Base-by-base conservation (phyloP, 30 jellyfish, hydroid and myxozoan genomes). In the Hydractinia symbiolongicarpus region DNA sequence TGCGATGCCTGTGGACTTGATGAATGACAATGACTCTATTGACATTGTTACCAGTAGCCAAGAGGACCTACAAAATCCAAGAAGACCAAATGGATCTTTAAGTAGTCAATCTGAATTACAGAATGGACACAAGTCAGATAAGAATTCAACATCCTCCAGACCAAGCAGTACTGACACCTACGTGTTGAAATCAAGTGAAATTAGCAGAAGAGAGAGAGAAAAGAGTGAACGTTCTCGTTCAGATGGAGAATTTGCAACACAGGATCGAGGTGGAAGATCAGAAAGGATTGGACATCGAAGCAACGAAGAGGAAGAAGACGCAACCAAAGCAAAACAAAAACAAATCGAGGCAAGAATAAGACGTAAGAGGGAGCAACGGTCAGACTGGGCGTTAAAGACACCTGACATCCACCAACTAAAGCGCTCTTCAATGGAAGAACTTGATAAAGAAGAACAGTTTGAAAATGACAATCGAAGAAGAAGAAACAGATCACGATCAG, bases 371-470 rank as follows among this genome's bases (percentile, higher is more conserved):
- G 87, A 79, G 53, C 55, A 58, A 21, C 30, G 44, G 52, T 21
- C 84, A 15, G 73, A 52, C 13, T 60, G 82, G 84, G 20, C 67
- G 1, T 13, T 57, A n/a, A 20, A 67, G 1, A 61, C 78, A 5
- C 84, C 71, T 62, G 62, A 54, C 9, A 66, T 58, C 15, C 19
- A 79, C 72, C 51, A 17, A 55, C 49, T 75, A 9, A 19, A 54
- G 17, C 74, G 83, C 9, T 6, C 51, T n/a, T 75, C 83, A 13
- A 50, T 75, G 73, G 83, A 75, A 75, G 73, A 75, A 13, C 76
- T 71, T 13, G 80, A 71, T 71, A 67, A 71, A 0, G 80, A 50
- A n/a, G 80, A 71, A 30, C 67, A 71, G 56, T 20, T 14, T n/a
- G 80, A 71, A 19, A 71, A 30, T n/a, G 61, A 9, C 13, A 60